Conservation (phyloP, 2,888 invertebrate genomes). For the Silvanus unidentatus region DNA sequence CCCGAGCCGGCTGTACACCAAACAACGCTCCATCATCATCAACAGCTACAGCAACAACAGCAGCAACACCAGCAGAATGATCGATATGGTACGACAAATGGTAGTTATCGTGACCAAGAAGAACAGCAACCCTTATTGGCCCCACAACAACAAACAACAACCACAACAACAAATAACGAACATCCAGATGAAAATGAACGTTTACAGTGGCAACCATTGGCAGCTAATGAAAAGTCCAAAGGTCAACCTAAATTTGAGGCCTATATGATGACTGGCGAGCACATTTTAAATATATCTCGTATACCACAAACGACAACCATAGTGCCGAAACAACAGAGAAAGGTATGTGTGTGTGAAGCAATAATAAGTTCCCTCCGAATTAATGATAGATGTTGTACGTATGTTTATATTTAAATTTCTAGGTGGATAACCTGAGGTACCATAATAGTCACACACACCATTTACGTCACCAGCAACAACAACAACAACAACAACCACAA, state of each 20-base stretch:
- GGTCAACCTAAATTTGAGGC: conserved; percentile 70
- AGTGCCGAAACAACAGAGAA: conserved; percentile 54
- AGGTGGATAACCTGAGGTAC: conserved; percentile 45
- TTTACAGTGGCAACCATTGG: conserved; percentile 52
- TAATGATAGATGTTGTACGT: too few species aligned
- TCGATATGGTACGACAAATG: conserved; percentile 47
- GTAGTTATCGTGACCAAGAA: conserved; percentile 49
- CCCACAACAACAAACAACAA: not conserved
- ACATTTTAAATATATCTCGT: conserved; percentile 86
- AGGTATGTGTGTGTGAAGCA: conserved; percentile 49
- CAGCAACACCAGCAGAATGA: conserved; percentile 30
- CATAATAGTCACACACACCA: conserved; percentile 50
- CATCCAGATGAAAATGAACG: conserved; percentile 49
- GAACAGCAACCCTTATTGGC: conserved; percentile 23
- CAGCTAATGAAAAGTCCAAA: conserved; percentile 39
- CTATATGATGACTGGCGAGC: conserved; percentile 97
- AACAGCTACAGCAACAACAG: conserved; percentile 36
- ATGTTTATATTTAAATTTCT: too few species aligned
- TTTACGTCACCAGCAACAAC: conserved; percentile 34
- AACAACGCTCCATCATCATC: conserved; percentile 21
- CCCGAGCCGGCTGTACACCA: conserved; percentile 45
- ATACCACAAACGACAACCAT: conserved; percentile 64
- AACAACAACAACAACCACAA: conserved; percentile 5
- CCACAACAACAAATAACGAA: conserved; percentile 31
- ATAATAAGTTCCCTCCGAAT: not conserved